These are phyloP conservation scores for Orchesella cincta DNA, from an alignment of 1,140 invertebrate species.

Conservation along the genomic window DNA sequence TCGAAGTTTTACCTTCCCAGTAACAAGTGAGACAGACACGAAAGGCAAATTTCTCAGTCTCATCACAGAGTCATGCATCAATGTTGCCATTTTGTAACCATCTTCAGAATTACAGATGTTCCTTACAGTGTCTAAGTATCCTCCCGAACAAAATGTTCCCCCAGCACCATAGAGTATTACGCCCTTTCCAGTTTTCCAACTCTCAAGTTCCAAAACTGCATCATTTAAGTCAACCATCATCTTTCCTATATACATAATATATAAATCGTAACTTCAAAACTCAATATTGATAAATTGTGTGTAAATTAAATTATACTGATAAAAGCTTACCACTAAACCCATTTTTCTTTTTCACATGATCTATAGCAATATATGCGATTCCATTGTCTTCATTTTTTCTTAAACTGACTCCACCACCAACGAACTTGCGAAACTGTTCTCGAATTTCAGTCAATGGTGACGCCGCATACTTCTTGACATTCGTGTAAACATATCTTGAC, in stretches of 20 bases:
- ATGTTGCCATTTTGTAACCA: conserved; percentile 59
- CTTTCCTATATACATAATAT: conserved; percentile 56
- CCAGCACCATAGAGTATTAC: conserved; percentile 60
- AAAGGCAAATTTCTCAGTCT: conserved; percentile 60
- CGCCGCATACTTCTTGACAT: neutral
- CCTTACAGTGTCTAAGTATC: conserved; percentile 61
- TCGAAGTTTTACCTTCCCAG: too few species aligned
- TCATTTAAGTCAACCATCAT: conserved; percentile 66
- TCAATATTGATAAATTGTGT: neutral
- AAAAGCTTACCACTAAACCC: conserved; percentile 57
- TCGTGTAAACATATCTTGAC: neutral
- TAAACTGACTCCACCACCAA: conserved; percentile 58
- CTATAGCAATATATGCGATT: conserved; percentile 58
- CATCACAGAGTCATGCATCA: conserved; percentile 61
- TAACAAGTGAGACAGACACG: conserved; percentile 60
- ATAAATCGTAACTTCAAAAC: conserved; percentile 27
- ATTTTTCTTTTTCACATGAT: conserved; percentile 59
- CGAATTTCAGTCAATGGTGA: conserved; percentile 45
- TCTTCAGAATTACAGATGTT: conserved; percentile 53
- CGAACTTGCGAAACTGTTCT: conserved; percentile 45
- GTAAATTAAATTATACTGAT: conserved; percentile 5
- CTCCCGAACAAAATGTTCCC: conserved; percentile 64
- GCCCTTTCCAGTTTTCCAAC: conserved; percentile 62
- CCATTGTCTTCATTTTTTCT: conserved; percentile 57
- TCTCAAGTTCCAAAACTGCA: conserved; percentile 57